Evolutionary conservation across 1,140 invertebrate genomes (phyloP).

Genomic region (Meloidogyne chitwoodi): DNA sequence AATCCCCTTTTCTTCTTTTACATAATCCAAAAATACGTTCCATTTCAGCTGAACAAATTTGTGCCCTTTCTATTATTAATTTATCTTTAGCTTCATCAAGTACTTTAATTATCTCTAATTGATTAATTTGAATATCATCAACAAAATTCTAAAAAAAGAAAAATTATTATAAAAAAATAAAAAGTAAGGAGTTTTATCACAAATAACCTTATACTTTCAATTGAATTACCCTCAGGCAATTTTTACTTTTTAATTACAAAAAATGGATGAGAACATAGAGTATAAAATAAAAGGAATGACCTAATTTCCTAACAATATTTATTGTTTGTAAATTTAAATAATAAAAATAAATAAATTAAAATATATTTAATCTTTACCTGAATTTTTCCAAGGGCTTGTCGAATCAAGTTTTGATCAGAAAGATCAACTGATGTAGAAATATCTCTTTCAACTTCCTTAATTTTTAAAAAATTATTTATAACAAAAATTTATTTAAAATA

Average conservation of each 20-base stretch:
- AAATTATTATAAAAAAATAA: neutral
- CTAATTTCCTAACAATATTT: too few species aligned
- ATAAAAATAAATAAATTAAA: too few species aligned
- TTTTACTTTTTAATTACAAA: neutral
- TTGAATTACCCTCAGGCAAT: neutral
- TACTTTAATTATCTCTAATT: conserved; percentile 38
- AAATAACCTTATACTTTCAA: neutral
- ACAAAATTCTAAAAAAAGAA: conserved; percentile 33
- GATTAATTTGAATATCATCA: conserved; percentile 40
- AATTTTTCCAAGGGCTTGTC: conserved; percentile 31
- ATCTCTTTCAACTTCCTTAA: conserved; percentile 48
- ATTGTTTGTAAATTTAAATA: too few species aligned
- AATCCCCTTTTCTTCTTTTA: conserved; percentile 37
- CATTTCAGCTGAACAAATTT: conserved; percentile 42
- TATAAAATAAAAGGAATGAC: too few species aligned
- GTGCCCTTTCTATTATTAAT: conserved; percentile 38
- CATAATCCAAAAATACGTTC: conserved; percentile 36
- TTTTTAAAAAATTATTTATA: neutral
- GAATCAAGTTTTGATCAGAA: conserved; percentile 39
- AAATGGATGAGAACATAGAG: too few species aligned
- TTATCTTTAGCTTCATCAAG: conserved; percentile 37
- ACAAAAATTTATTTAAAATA: neutral
- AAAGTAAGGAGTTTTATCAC: neutral
- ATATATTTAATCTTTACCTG: conserved; percentile 26
- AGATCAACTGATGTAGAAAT: conserved; percentile 50